phyloP scores from a whole-genome alignment of 2,888 invertebrate species.

The Augiades crinisus region DNA sequence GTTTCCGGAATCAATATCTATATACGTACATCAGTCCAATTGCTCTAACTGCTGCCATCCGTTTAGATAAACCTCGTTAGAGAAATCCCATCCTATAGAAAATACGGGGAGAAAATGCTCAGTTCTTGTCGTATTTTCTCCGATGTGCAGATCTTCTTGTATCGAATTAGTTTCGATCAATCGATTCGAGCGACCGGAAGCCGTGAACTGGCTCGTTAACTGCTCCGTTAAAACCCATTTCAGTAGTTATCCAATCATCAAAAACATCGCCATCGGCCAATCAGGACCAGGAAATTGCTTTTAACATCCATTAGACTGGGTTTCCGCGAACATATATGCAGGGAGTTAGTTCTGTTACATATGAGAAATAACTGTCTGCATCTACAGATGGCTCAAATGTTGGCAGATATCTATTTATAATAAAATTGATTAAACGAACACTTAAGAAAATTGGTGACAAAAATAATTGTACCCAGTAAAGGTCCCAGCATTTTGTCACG shows the following conservation, averaged over 20 bases:
- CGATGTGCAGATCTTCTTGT: conserved; percentile 11
- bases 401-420: too few species aligned
- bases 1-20: conserved; percentile 13
- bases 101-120: conserved; percentile 17
- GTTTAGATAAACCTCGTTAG: conserved; percentile 8
- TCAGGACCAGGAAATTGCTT: conserved; percentile 15
- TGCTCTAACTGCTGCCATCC: conserved; percentile 14
- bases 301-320: background rate
- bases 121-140: conserved; percentile 18
- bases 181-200: conserved; percentile 17
- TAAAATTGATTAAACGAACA: too few species aligned
- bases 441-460: too few species aligned
- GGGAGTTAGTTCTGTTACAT: too few species aligned
- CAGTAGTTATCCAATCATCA: conserved; percentile 12
- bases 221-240: conserved; percentile 6
- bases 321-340: too few species aligned
- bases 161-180: conserved; percentile 17
- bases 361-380: too few species aligned
- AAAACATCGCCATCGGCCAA: conserved; percentile 11
- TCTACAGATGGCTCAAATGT: too few species aligned
- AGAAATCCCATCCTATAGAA: conserved; percentile 14
- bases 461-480: too few species aligned
- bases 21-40: conserved; percentile 1
- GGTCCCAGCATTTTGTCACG: too few species aligned
- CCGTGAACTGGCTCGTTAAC: conserved; percentile 16